Conservation (phyloP, 2,113 vertebrate genomes). For the Seriola dumerili region DNA sequence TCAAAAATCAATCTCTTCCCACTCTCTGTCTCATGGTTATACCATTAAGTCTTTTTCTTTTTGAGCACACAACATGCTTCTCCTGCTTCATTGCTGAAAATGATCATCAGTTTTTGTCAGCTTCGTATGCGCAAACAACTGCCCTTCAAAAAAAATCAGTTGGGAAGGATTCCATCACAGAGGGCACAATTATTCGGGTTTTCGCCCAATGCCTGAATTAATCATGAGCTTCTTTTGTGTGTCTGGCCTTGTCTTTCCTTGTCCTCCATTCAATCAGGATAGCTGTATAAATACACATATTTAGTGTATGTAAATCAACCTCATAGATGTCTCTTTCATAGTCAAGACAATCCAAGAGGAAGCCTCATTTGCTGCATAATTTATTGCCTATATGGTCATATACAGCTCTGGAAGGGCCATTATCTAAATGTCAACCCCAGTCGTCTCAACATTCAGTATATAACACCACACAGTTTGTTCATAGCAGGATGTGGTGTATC, state of each 20-base stretch:
- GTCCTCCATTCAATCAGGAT: not conserved
- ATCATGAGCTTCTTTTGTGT: slow-evolving; percentile 32
- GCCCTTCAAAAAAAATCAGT: slow-evolving; percentile 28
- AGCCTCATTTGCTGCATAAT: slow-evolving; percentile 47
- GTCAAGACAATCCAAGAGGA: slow-evolving; percentile 34
- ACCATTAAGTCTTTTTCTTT: slow-evolving; percentile 10
- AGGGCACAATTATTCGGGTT: slow-evolving; percentile 44
- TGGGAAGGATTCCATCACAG: slow-evolving; percentile 20
- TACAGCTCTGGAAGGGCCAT: slow-evolving; percentile 32
- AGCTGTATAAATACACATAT: slow-evolving; percentile 51
- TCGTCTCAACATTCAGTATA: not conserved
- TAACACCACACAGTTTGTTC: not conserved
- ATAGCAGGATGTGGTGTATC: slow-evolving; percentile 52
- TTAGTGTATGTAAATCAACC: slow-evolving; percentile 51
- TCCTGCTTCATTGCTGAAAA: slow-evolving; percentile 30
- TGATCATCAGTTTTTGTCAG: slow-evolving; percentile 51
- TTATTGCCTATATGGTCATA: slow-evolving; percentile 42
- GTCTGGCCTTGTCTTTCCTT: slow-evolving; percentile 24
- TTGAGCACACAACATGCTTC: slow-evolving; percentile 41
- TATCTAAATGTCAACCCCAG: slow-evolving; percentile 57
- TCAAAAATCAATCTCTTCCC: not conserved
- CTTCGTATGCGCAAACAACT: slow-evolving; percentile 37
- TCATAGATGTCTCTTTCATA: slow-evolving; percentile 35
- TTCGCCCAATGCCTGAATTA: slow-evolving; percentile 46
- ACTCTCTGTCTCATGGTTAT: not conserved